Evolutionary conservation across 2,797 vertebrate species (phyloP).

Genomic region (Enoplosus armatus): DNA sequence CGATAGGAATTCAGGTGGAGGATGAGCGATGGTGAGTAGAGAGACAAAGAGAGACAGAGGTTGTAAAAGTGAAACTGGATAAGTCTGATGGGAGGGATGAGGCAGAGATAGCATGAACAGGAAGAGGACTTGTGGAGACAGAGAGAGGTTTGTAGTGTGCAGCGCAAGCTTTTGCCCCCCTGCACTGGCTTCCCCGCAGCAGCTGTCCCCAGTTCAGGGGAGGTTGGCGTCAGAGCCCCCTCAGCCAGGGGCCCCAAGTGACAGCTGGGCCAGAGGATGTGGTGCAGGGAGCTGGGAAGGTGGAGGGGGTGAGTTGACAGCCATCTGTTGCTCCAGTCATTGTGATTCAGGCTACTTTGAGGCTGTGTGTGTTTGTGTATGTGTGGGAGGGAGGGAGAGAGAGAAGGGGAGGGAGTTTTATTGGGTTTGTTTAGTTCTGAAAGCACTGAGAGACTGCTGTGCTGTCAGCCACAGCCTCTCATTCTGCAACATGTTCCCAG

Average conservation of each 20-base stretch:
- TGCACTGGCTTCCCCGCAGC: constrained; percentile 62
- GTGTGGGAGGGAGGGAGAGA: constrained; percentile 30
- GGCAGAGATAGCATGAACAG: constrained; percentile 23
- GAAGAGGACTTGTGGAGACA: constrained; percentile 44
- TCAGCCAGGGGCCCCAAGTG: constrained; percentile 75
- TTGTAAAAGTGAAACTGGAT: constrained; percentile 47
- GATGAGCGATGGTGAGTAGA: constrained; percentile 93
- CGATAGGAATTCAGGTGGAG: constrained; percentile 98
- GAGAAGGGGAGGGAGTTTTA: constrained; percentile 55
- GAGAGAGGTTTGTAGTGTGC: constrained; percentile 55
- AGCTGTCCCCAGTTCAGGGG: constrained; percentile 78
- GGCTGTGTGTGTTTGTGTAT: constrained; percentile 59
- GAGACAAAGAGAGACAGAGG: constrained; percentile 13
- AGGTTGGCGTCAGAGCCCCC: constrained; percentile 78
- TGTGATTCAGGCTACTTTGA: constrained; percentile 82
- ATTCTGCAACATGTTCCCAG: constrained; percentile 38
- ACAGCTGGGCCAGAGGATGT: constrained; percentile 84
- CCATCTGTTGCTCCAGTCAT: constrained; percentile 88
- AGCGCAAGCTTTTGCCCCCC: constrained; percentile 41
- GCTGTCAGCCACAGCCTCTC: constrained; percentile 52
- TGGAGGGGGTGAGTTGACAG: constrained; percentile 78
- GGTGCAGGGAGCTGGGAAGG: constrained; percentile 65
- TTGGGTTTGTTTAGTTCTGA: constrained; percentile 69
- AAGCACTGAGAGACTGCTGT: constrained; percentile 44
- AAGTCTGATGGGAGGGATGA: constrained; percentile 47